phyloP scores from a whole-genome alignment of 2,888 invertebrate genomes.

The Coenonympha arcania region DNA sequence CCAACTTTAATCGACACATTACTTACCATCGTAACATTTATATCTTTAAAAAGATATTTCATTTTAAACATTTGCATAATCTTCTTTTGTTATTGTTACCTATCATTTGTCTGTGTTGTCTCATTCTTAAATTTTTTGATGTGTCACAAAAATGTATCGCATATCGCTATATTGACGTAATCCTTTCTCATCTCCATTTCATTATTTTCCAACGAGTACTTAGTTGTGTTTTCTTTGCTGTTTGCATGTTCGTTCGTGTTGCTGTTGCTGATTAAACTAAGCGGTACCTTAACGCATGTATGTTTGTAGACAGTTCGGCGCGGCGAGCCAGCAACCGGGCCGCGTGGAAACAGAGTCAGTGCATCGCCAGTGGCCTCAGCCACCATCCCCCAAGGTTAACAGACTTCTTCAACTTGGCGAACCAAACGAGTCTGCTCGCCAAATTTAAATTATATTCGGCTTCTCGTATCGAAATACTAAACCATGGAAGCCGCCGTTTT shows the following conservation, averaged over 20 bases:
- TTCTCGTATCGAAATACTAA: too few species aligned
- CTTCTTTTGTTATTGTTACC: too few species aligned
- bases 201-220: not conserved
- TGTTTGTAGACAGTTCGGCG: conserved; percentile 91
- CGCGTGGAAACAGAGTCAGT: conserved; percentile 90
- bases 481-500: too few species aligned
- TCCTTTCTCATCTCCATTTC: conserved; percentile 9
- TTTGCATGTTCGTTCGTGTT: conserved; percentile 24
- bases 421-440: too few species aligned
- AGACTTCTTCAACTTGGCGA: too few species aligned
- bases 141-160: too few species aligned
- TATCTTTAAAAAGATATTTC: too few species aligned
- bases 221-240: conserved; percentile 11
- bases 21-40: too few species aligned
- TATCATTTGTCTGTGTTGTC: too few species aligned
- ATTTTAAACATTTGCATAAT: too few species aligned
- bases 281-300: conserved; percentile 79
- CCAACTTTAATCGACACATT: not conserved
- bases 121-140: too few species aligned
- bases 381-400: conserved; percentile 65
- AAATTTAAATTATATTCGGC: too few species aligned
- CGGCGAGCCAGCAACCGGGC: conserved; percentile 86
- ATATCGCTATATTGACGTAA: not conserved
- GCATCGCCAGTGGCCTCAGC: conserved; percentile 82
- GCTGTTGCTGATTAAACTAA: conserved; percentile 36